Conservation (phyloP, 2,797 vertebrate genomes). For the Anabacerthia variegaticeps region DNA sequence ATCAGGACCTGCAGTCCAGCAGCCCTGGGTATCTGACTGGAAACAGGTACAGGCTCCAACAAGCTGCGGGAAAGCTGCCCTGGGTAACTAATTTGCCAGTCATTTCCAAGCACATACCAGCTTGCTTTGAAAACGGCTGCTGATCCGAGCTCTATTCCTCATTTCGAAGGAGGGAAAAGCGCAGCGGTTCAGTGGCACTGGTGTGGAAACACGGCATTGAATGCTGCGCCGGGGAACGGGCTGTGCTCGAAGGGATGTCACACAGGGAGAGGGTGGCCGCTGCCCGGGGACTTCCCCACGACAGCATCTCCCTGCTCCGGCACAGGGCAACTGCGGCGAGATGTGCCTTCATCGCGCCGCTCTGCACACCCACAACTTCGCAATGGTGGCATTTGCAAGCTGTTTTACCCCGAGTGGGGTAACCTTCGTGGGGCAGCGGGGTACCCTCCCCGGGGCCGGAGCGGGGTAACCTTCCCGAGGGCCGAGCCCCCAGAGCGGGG, state of each 20-base stretch:
- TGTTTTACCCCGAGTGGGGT: neutral
- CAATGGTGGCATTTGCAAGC: neutral
- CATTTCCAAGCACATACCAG: rapidly evolving
- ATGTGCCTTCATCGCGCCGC: neutral
- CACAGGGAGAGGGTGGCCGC: neutral
- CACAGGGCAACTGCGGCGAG: neutral
- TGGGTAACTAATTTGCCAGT: neutral
- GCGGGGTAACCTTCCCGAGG: neutral
- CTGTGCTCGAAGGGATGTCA: neutral
- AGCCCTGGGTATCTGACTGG: neutral
- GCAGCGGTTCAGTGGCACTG: neutral
- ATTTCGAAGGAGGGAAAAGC: neutral
- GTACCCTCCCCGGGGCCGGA: neutral
- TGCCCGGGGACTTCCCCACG: neutral
- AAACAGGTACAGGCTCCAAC: neutral
- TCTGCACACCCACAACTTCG: neutral
- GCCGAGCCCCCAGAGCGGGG: neutral
- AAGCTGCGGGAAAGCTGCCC: neutral
- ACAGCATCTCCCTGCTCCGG: neutral
- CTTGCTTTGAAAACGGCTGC: neutral
- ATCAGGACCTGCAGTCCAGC: neutral
- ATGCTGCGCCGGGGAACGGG: too few species aligned
- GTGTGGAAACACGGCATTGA: neutral
- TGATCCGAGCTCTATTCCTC: neutral
- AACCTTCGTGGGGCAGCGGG: neutral